A percentile compares a stretch with the other conserved stretches of the same genome.
Evolutionary conservation across 1,140 invertebrate species (phyloP).

Genomic region (Bombus difficillimus): DNA sequence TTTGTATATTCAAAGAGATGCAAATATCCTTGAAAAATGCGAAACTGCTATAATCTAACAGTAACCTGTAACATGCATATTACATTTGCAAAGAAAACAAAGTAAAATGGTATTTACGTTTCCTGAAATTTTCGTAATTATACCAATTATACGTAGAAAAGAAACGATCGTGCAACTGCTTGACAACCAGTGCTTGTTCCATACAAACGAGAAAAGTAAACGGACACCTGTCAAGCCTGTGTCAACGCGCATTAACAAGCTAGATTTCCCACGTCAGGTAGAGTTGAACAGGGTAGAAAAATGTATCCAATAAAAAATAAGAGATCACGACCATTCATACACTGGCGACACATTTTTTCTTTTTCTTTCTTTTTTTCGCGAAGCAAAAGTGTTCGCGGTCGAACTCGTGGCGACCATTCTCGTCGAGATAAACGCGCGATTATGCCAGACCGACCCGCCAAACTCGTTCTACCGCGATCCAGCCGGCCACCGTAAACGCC

Average conservation of each 20-base stretch:
- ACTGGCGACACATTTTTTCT: constrained; percentile 9
- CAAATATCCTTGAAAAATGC: too few relatives aligned
- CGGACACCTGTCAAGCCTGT: constrained; percentile 1
- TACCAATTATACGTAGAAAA: not conserved
- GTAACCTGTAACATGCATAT: too few relatives aligned
- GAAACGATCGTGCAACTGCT: not conserved
- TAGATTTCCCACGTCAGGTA: not conserved
- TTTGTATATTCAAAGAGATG: too few relatives aligned
- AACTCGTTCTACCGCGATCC: constrained; percentile 75
- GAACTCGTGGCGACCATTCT: constrained; percentile 35
- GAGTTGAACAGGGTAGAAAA: not conserved
- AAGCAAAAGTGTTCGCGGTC: constrained; percentile 16
- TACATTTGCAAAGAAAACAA: not conserved
- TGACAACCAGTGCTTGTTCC: not conserved
- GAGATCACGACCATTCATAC: constrained; percentile 43
- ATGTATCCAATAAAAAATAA: constrained; percentile 13
- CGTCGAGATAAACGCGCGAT: constrained; percentile 53
- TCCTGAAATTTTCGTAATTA: not conserved
- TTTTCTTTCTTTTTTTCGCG: not conserved
- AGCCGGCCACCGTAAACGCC: constrained; percentile 48
- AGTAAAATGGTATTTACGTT: not conserved
- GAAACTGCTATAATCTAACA: too few relatives aligned
- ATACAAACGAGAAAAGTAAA: not conserved
- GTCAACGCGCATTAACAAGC: not conserved
- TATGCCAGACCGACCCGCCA: constrained; percentile 64